phyloP scores from a whole-genome alignment of 1,140 invertebrate genomes.

The Trichonephila clavipes region DNA sequence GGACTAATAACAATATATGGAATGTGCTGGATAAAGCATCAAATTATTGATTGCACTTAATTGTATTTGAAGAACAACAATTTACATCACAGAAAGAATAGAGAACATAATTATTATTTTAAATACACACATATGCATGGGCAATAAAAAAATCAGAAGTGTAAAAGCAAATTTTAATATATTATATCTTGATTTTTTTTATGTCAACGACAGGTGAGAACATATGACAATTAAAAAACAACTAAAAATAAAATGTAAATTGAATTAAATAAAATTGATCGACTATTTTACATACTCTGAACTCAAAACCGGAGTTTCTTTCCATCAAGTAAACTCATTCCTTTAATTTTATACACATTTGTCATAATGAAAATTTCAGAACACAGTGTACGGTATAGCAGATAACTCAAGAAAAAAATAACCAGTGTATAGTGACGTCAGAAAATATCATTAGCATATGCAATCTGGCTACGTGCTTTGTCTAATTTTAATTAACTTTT shows the following conservation, averaged over 20 bases:
- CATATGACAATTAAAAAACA: constrained; percentile 11
- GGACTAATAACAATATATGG: too few species aligned
- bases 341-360: constrained; percentile 9
- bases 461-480: background rate
- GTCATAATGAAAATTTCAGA: constrained; percentile 18
- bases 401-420: background rate
- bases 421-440: constrained; percentile 10
- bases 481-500: too few species aligned
- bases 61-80: background rate
- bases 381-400: background rate
- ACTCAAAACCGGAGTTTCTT: background rate
- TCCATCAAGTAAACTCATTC: background rate
- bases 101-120: too few species aligned
- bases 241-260: background rate
- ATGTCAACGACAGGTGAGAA: constrained; percentile 4
- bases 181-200: background rate
- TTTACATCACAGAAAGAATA: too few species aligned
- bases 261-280: background rate
- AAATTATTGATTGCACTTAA: constrained; percentile 11
- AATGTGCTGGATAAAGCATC: background rate
- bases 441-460: background rate
- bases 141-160: too few species aligned
- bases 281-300: background rate
- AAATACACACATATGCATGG: too few species aligned
- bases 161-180: background rate